Conservation (phyloP, 2,888 invertebrate species). For the Drosophila dives region DNA sequence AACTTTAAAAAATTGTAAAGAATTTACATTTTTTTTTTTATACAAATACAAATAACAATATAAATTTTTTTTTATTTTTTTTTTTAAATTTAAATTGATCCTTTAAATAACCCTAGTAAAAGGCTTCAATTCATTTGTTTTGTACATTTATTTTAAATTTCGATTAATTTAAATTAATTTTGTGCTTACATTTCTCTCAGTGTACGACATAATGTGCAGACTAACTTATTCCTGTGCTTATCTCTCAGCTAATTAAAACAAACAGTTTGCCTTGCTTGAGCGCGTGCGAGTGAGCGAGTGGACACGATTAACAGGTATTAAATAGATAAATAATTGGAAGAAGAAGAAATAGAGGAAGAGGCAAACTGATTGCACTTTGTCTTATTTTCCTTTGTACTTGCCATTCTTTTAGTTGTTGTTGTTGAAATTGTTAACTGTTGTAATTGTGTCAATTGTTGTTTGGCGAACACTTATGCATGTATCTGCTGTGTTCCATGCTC, state of each 20-base stretch:
- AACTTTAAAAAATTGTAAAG: neutral
- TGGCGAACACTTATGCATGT: conserved; percentile 55
- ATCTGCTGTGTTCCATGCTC: conserved; percentile 11
- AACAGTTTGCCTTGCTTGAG: conserved; percentile 11
- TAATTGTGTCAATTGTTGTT: conserved; percentile 73
- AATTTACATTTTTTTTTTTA: neutral
- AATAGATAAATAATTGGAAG: conserved; percentile 6
- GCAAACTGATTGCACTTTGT: conserved; percentile 34
- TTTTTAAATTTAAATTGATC: neutral
- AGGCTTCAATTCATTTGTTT: neutral
- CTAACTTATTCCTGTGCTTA: neutral
- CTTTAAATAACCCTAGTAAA: neutral
- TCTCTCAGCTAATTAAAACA: conserved; percentile 40
- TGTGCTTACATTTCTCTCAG: neutral
- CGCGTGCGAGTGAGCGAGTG: neutral
- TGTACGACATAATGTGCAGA: neutral
- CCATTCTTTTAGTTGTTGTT: conserved; percentile 11
- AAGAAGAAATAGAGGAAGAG: conserved; percentile 12
- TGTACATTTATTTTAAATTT: no score
- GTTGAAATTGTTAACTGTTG: conserved; percentile 28
- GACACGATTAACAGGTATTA: conserved; percentile 7
- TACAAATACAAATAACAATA: neutral
- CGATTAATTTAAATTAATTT: neutral
- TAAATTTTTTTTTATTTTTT: no score
- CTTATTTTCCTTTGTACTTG: conserved; percentile 12